Evolutionary conservation across 2,113 vertebrate genomes (phyloP), one percentile per base, ranked within the genome.

Genomic region (Neodon shergylaensis): DNA sequence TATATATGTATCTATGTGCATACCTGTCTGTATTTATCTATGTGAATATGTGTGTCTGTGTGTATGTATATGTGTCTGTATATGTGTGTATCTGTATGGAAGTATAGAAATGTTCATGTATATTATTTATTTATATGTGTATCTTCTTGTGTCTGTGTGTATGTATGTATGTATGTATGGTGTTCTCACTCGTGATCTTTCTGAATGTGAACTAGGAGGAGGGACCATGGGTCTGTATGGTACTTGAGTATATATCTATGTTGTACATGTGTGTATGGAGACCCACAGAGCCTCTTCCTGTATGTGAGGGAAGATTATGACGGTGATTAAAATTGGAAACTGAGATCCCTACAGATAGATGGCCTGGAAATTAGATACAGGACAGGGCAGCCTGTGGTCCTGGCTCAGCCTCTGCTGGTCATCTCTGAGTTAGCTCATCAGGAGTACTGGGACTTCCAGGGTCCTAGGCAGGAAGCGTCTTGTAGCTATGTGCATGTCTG

Each of bases 131-230:
- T 39, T 21, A 4, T 17, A 21, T 33, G 74, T 19, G 1, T 0
- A 1, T 24, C 49, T n/a, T 19, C 52, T 11, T 58, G 52, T 82
- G 72, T 22, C 22, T 33, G 1, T 58, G 21, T 10, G 1, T 54
- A 6, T 8, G 17, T n/a, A 0, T 11, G 33, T 22, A 13, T 63
- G 61, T 63, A 10, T 68, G 31, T 0, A 1, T 12, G 12, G 22
- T 52, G 44, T 36, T 33, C 65, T 14, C 33, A 72, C 5, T 21
- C 8, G 42, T 0, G 3, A 14, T 36, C 39, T 65, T 65, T 8
- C 82, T 47, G 26, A 44, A 7, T 14, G 42, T 9, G 21, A 74
- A 6, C 7, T 7, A 16, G 66, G 87, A 7, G 33, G 19, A 21
- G 83, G 36, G 3, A 0, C 54, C 7, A 36, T 7, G 10, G 22